Evolutionary conservation across 1,140 invertebrate genomes (phyloP).

Genomic region (Leptonema lineaticorne): DNA sequence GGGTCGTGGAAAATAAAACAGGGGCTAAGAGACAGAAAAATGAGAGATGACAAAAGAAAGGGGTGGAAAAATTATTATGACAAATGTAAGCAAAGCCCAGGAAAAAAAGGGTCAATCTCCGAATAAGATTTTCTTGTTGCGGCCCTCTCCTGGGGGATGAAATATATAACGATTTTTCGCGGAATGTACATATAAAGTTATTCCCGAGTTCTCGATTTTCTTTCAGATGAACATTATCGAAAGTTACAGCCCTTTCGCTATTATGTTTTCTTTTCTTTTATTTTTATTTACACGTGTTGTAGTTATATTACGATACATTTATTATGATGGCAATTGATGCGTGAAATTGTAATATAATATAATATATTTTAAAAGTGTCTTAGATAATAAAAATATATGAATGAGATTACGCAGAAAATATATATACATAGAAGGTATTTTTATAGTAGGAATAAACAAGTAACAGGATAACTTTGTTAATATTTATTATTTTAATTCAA

Average conservation of each 20-base stretch:
- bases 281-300: too few species aligned
- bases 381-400: too few species aligned
- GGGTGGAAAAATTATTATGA: background rate
- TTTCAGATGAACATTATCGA: background rate
- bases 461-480: too few species aligned
- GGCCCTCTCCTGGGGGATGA: background rate
- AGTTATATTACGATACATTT: too few species aligned
- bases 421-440: too few species aligned
- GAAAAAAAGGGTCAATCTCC: background rate
- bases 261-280: too few species aligned
- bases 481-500: too few species aligned
- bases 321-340: too few species aligned
- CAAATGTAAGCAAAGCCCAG: background rate
- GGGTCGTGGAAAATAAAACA: background rate
- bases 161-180: background rate
- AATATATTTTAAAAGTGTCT: too few species aligned
- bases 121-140: background rate
- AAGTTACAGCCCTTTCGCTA: background rate
- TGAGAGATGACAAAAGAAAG: background rate
- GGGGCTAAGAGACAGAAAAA: background rate
- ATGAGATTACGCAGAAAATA: too few species aligned
- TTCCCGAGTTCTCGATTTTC: background rate
- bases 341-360: too few species aligned
- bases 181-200: background rate
- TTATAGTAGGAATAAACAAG: too few species aligned